Evolutionary conservation across 2,113 vertebrate species (phyloP).

Genomic region (Leptobrachium ailaonicum): DNA sequence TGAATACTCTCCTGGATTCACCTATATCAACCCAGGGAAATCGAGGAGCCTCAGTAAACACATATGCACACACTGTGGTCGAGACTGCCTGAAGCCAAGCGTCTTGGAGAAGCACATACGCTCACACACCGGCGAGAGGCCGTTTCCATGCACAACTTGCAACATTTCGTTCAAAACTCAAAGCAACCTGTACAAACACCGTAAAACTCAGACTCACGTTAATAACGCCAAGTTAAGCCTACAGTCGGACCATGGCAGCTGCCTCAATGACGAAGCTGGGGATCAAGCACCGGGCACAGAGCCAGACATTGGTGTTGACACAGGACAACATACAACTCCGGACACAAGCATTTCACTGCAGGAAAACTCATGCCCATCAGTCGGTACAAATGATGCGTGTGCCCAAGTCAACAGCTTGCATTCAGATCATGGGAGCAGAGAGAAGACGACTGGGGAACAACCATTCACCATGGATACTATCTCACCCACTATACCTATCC

Average conservation of each 20-base stretch:
- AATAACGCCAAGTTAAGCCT: slow-evolving; percentile 75
- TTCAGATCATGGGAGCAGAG: background rate
- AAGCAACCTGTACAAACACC: slow-evolving; percentile 96
- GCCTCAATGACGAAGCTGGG: slow-evolving; percentile 49
- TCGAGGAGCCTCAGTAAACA: slow-evolving; percentile 79
- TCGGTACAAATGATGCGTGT: background rate
- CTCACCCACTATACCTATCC: slow-evolving; percentile 33
- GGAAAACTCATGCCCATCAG: background rate
- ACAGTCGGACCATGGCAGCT: slow-evolving; percentile 64
- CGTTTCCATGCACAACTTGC: slow-evolving; percentile 87
- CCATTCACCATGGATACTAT: slow-evolving; percentile 17
- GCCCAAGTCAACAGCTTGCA: background rate
- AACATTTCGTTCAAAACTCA: slow-evolving; percentile 96
- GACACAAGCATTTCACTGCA: slow-evolving; percentile 18
- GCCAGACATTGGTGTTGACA: background rate
- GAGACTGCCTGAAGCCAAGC: slow-evolving; percentile 96
- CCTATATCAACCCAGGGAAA: slow-evolving; percentile 60
- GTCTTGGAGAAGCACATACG: slow-evolving; percentile 95
- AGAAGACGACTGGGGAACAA: slow-evolving; percentile 38
- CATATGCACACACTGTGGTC: slow-evolving; percentile 85
- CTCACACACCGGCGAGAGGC: slow-evolving; percentile 93
- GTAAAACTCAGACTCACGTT: slow-evolving; percentile 88
- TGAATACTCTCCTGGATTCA: slow-evolving; percentile 50
- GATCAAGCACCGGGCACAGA: background rate
- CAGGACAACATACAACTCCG: background rate